Percentiles rank a stretch among this genome's conserved stretches.
Conservation (phyloP, 2,888 invertebrate genomes). For the Mamestra brassicae region DNA sequence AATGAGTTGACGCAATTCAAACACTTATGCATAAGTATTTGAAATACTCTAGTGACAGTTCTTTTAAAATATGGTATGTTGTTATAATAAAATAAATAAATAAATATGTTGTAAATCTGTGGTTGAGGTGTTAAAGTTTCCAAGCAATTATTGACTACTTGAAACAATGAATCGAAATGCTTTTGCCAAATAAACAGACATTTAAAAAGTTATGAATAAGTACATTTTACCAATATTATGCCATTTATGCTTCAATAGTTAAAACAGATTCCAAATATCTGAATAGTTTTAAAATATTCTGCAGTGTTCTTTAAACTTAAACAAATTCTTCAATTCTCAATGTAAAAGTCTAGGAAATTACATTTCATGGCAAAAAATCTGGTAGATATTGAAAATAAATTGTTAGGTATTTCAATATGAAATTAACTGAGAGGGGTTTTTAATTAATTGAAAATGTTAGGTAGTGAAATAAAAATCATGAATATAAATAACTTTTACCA, state of each 20-base stretch:
- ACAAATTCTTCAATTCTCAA: not conserved
- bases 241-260: conserved; percentile 41
- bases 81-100: no score
- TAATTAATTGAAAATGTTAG: no score
- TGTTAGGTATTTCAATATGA: not conserved
- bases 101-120: no score
- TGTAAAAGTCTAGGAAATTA: conserved; percentile 6
- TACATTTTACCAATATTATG: conserved; percentile 35
- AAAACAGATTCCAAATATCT: conserved; percentile 11
- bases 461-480: not conserved
- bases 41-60: no score
- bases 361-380: not conserved
- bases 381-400: not conserved
- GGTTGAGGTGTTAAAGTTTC: no score
- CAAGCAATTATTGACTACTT: no score
- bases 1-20: no score
- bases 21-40: no score
- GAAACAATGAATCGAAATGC: not conserved
- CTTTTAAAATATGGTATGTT: no score
- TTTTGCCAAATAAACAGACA: conserved; percentile 20
- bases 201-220: conserved; percentile 8
- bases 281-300: conserved; percentile 17
- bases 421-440: not conserved
- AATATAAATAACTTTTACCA: not conserved
- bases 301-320: conserved; percentile 29